Conservation (phyloP, 2,888 invertebrate genomes). For the Microlaimidae sp. region DNA sequence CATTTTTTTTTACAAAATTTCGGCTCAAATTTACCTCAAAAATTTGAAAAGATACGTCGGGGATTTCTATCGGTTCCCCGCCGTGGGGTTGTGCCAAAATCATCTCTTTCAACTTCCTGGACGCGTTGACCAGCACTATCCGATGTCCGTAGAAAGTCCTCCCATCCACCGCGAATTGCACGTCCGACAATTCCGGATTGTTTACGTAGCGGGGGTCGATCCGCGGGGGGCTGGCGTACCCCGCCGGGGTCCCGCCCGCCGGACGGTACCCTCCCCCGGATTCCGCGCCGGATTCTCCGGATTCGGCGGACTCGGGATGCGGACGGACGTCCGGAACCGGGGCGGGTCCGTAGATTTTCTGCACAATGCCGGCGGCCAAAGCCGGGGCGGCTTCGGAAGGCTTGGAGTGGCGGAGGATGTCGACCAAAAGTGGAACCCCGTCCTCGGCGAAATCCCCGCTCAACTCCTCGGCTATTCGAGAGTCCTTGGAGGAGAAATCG, state of each 20-base stretch:
- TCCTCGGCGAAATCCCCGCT: slow-evolving; percentile 57
- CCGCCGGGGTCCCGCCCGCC: too few relatives aligned
- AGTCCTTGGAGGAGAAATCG: slow-evolving; percentile 61
- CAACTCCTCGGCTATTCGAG: slow-evolving; percentile 40
- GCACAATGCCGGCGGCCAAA: slow-evolving; percentile 15
- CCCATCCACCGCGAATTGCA: slow-evolving; percentile 76
- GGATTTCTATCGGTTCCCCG: too few relatives aligned
- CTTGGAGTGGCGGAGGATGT: slow-evolving; percentile 73
- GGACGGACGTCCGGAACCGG: neutral
- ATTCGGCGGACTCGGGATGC: neutral
- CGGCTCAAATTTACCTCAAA: too few relatives aligned
- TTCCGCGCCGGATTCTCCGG: neutral
- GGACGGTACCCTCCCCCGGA: too few relatives aligned
- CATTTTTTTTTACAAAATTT: too few relatives aligned
- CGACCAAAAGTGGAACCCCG: slow-evolving; percentile 68
- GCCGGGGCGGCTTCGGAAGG: neutral
- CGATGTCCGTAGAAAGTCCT: slow-evolving; percentile 79
- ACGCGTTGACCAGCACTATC: slow-evolving; percentile 63
- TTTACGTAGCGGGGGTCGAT: slow-evolving; percentile 74
- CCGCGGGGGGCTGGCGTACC: neutral
- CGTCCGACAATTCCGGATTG: slow-evolving; percentile 76
- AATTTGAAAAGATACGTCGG: too few relatives aligned
- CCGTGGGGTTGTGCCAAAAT: too few relatives aligned
- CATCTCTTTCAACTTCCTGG: slow-evolving; percentile 21
- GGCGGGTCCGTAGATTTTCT: slow-evolving; percentile 12